phyloP scores from a whole-genome alignment of 2,888 invertebrate genomes.

The Cryptocephalus primarius region DNA sequence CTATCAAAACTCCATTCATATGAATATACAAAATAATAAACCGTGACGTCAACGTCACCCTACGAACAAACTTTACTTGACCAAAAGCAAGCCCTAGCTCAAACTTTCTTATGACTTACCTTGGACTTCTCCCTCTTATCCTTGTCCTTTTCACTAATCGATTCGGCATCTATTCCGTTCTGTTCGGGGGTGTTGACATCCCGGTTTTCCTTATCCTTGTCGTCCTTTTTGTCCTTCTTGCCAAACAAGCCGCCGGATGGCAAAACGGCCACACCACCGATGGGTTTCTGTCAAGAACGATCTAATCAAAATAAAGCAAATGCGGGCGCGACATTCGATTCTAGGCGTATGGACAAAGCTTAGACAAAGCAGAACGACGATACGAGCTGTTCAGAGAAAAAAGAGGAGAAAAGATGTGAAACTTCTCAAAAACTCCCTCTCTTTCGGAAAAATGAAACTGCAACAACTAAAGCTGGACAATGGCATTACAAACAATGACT shows the following conservation, averaged over 20 bases:
- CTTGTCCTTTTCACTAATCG: slow-evolving; percentile 33
- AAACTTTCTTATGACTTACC: slow-evolving; percentile 28
- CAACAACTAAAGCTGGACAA: no score
- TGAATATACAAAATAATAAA: no score
- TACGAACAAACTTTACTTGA: no score
- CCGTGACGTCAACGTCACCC: no score
- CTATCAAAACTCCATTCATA: no score
- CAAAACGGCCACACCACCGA: slow-evolving; percentile 75
- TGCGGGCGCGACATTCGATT: neutral
- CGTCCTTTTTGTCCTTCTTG: slow-evolving; percentile 46
- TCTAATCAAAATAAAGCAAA: slow-evolving; percentile 3
- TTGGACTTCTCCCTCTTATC: slow-evolving; percentile 42
- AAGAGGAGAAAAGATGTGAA: no score
- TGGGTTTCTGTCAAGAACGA: slow-evolving; percentile 52
- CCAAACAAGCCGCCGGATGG: slow-evolving; percentile 53
- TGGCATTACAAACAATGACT: no score
- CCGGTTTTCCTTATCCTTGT: slow-evolving; percentile 46
- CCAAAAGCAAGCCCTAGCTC: no score
- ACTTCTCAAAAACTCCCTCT: no score
- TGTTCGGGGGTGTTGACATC: slow-evolving; percentile 30
- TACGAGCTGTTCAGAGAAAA: no score
- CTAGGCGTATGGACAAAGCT: neutral
- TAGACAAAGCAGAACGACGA: no score
- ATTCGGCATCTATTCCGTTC: slow-evolving; percentile 32
- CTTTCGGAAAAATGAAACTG: no score